Conservation (phyloP, 2,113 vertebrate genomes). For the Etheostoma cragini region DNA sequence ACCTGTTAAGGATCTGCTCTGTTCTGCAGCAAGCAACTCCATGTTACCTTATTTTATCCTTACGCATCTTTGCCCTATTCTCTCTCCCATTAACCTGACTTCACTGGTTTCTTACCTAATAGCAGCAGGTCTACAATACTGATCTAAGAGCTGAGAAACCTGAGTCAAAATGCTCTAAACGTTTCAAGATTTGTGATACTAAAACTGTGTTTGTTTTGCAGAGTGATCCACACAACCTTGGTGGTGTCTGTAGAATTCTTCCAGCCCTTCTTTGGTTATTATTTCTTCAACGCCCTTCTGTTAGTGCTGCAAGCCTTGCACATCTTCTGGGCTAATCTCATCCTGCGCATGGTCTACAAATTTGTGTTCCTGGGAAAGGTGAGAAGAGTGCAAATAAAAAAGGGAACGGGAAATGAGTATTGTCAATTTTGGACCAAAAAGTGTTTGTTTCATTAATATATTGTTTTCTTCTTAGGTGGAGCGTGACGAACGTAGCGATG, state of each 20-base stretch:
- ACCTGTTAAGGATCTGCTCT: neutral
- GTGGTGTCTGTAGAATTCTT: conserved; percentile 84
- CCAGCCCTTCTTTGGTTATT: conserved; percentile 90
- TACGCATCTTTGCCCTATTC: neutral
- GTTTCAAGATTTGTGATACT: neutral
- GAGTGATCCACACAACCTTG: conserved; percentile 87
- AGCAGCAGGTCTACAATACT: neutral
- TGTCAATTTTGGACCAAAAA: neutral
- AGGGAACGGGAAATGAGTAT: neutral
- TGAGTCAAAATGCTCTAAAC: neutral
- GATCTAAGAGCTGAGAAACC: neutral
- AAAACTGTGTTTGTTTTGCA: conserved; percentile 60
- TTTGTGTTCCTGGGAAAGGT: conserved; percentile 90
- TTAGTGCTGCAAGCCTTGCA: conserved; percentile 89
- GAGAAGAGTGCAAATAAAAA: conserved; percentile 5
- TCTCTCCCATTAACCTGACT: neutral
- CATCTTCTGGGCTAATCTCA: conserved; percentile 93
- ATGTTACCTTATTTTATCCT: neutral
- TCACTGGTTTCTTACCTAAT: neutral
- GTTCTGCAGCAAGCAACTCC: neutral
- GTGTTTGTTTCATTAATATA: neutral
- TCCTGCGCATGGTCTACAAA: conserved; percentile 91
- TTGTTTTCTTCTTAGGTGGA: conserved; percentile 83
- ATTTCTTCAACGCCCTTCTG: conserved; percentile 90
- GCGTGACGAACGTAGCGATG: conserved; percentile 92